A percentile compares a stretch with the other conserved stretches of the same genome.
phyloP scores from a whole-genome alignment of 2,113 vertebrate genomes.

The Rhinopomastus cyanomelas region DNA sequence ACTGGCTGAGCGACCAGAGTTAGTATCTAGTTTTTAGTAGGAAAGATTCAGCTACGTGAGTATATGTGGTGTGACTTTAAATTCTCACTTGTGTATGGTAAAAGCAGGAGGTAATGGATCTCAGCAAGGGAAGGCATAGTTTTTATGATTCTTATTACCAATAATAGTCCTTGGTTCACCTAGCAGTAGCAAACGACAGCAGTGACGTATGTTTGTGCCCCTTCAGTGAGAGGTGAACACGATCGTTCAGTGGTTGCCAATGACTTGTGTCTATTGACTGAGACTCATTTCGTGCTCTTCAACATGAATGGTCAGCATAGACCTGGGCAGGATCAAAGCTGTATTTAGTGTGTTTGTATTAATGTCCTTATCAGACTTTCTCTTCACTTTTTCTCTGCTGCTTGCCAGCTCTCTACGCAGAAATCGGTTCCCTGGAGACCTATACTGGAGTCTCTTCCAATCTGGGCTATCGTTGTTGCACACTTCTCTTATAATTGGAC shows the following conservation, averaged over 20 bases:
- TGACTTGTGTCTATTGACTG: neutral
- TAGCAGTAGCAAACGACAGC: neutral
- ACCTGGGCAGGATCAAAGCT: neutral
- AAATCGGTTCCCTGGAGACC: conserved; percentile 86
- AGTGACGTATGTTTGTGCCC: neutral
- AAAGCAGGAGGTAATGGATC: neutral
- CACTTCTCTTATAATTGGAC: conserved; percentile 99
- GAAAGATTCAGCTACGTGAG: neutral
- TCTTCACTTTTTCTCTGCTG: neutral
- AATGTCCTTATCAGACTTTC: neutral
- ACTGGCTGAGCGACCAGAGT: neutral
- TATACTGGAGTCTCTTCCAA: conserved; percentile 83
- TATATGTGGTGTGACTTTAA: neutral
- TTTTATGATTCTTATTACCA: neutral
- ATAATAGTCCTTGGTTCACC: neutral
- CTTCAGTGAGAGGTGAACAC: neutral
- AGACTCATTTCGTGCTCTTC: neutral
- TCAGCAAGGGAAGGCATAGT: neutral
- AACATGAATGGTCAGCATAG: neutral
- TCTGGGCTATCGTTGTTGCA: conserved; percentile 94
- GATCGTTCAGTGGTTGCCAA: neutral
- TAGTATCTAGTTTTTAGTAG: neutral
- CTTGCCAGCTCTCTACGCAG: conserved; percentile 77
- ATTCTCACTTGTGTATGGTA: neutral
- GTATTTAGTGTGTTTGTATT: neutral